phyloP scores from a whole-genome alignment of 2,113 vertebrate genomes.

The Alligator mississippiensis region DNA sequence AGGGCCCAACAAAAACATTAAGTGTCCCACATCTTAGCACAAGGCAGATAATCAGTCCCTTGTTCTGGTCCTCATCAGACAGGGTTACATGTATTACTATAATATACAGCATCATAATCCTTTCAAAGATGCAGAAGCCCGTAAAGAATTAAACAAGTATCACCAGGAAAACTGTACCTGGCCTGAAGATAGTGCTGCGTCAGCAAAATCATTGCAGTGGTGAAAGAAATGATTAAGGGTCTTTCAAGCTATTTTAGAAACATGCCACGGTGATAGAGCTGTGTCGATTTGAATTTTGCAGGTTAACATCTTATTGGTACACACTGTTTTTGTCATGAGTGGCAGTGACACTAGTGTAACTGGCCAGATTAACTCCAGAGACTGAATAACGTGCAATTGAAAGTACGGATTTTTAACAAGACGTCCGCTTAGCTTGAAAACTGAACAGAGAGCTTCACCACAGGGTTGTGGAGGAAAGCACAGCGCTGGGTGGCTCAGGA shows the following conservation, averaged over 20 bases:
- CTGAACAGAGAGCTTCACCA: constrained; percentile 3
- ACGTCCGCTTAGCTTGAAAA: not conserved
- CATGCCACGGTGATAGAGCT: not conserved
- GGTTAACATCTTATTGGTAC: not conserved
- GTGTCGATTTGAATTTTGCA: rapidly evolving
- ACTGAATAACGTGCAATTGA: not conserved
- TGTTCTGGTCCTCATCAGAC: not conserved
- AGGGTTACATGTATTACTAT: not conserved
- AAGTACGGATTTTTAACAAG: constrained; percentile 32
- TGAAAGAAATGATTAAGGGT: not conserved
- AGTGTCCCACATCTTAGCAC: not conserved
- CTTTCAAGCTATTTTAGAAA: not conserved
- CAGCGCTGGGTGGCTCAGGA: constrained; percentile 17
- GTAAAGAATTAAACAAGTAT: not conserved
- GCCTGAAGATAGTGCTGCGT: not conserved
- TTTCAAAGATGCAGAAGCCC: not conserved
- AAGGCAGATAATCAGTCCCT: not conserved
- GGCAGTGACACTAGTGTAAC: not conserved
- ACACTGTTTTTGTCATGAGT: not conserved
- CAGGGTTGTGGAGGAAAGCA: constrained; percentile 43
- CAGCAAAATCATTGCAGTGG: not conserved
- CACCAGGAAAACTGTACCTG: not conserved
- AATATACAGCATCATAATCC: not conserved
- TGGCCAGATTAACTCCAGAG: not conserved
- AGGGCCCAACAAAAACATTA: not conserved